Evolutionary conservation across 1,140 invertebrate genomes (phyloP).

Genomic region (Onthophagus taurus): DNA sequence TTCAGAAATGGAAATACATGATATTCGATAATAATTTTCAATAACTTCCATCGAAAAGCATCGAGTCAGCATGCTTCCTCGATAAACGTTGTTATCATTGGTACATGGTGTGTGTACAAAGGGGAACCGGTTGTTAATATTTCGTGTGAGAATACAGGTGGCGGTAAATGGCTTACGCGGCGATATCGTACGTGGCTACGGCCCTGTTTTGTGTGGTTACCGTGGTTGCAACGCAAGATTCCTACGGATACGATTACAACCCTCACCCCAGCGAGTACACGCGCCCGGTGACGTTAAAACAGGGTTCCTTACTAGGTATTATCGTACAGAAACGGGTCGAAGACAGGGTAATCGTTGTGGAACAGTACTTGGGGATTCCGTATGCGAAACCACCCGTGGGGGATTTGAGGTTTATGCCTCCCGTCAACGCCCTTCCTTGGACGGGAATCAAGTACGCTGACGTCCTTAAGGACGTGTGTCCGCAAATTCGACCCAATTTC

Average conservation of each 20-base stretch:
- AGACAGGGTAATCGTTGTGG: conserved; percentile 44
- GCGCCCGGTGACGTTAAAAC: conserved; percentile 27
- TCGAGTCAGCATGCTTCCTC: too few relatives aligned
- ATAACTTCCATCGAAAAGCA: too few relatives aligned
- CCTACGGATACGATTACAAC: conserved; percentile 15
- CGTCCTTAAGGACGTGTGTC: conserved; percentile 74
- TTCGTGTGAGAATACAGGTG: background rate
- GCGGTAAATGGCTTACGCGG: background rate
- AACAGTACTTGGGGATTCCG: conserved; percentile 67
- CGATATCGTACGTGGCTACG: conserved; percentile 8
- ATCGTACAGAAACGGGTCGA: conserved; percentile 46
- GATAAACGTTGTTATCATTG: background rate
- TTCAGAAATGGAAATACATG: too few relatives aligned
- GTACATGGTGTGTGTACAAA: background rate
- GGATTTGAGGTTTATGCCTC: conserved; percentile 73
- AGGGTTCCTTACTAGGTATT: conserved; percentile 44
- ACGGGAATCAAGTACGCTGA: conserved; percentile 44
- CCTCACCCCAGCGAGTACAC: conserved; percentile 20
- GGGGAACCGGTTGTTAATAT: background rate
- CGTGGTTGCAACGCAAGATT: too few relatives aligned
- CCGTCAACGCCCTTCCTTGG: conserved; percentile 41
- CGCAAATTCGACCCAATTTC: conserved; percentile 60
- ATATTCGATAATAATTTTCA: too few relatives aligned
- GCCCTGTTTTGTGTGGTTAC: too few relatives aligned
- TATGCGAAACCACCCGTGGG: conserved; percentile 86